Evolutionary conservation across 2,888 invertebrate genomes (phyloP).

Genomic region (Phytoseiulus persimilis): DNA sequence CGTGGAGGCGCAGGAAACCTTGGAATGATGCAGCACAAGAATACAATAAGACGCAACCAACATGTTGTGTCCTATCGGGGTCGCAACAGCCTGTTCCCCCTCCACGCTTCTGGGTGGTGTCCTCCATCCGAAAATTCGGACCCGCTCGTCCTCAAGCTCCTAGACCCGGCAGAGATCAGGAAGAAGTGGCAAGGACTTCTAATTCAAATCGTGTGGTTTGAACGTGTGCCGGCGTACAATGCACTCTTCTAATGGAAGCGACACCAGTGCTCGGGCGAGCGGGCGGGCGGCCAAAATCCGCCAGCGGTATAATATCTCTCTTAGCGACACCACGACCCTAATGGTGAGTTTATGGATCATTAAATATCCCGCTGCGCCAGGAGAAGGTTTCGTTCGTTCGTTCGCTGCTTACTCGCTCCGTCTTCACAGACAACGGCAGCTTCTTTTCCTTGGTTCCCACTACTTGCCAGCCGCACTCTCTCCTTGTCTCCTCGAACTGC

Average conservation of each 20-base stretch:
- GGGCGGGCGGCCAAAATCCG: neutral
- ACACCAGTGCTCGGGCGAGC: neutral
- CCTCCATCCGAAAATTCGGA: no score
- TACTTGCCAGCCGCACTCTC: neutral
- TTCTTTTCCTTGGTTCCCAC: neutral
- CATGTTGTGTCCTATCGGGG: no score
- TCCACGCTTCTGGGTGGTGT: no score
- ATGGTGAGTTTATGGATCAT: slow-evolving; percentile 5
- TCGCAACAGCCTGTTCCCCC: no score
- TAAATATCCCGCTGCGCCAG: slow-evolving; percentile 5
- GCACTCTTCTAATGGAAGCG: slow-evolving; percentile 5
- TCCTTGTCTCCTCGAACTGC: neutral
- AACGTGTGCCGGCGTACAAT: neutral
- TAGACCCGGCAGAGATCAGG: neutral
- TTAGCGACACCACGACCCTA: slow-evolving; percentile 5
- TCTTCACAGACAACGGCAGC: neutral
- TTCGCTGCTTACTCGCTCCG: neutral
- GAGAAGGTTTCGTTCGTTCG: neutral
- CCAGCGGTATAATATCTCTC: slow-evolving; percentile 5
- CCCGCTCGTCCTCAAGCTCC: no score
- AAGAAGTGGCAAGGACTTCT: neutral
- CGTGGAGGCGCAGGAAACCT: no score
- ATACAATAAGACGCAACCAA: no score
- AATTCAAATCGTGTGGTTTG: neutral
- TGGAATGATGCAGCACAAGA: no score